Conservation (phyloP, 35 echinoderm and acorn worm genomes). For the Lytechinus variegatus region DNA sequence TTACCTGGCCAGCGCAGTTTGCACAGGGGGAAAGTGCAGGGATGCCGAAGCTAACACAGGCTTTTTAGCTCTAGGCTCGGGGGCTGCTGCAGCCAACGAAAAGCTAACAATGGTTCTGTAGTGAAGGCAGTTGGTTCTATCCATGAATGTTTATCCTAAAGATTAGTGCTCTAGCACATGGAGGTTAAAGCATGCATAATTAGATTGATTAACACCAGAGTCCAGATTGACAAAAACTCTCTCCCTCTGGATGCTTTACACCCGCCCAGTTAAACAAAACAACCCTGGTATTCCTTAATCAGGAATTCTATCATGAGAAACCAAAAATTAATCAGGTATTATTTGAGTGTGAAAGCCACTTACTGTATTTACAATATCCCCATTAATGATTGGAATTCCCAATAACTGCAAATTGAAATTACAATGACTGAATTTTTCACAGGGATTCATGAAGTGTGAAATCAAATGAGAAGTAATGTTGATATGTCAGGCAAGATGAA, state of each 20-base stretch:
- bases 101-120: conserved; percentile 24
- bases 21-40: conserved; percentile 23
- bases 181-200: conserved; percentile 54
- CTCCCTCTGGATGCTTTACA: neutral
- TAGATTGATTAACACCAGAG: conserved; percentile 48
- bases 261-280: too few species aligned
- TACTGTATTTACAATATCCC: too few species aligned
- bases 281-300: too few species aligned
- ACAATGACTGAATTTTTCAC: too few species aligned
- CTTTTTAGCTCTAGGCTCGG: neutral
- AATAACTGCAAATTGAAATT: too few species aligned
- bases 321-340: too few species aligned
- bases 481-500: too few species aligned
- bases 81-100: neutral
- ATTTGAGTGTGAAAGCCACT: too few species aligned
- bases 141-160: conserved; percentile 44
- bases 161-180: conserved; percentile 36
- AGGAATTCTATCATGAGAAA: too few species aligned
- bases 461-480: too few species aligned
- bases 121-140: conserved; percentile 37
- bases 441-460: too few species aligned
- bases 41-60: neutral
- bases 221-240: neutral
- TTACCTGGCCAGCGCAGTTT: neutral
- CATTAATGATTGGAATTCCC: too few species aligned